Evolutionary conservation across 2,113 vertebrate genomes (phyloP).

Genomic region (Ahaetulla prasina): DNA sequence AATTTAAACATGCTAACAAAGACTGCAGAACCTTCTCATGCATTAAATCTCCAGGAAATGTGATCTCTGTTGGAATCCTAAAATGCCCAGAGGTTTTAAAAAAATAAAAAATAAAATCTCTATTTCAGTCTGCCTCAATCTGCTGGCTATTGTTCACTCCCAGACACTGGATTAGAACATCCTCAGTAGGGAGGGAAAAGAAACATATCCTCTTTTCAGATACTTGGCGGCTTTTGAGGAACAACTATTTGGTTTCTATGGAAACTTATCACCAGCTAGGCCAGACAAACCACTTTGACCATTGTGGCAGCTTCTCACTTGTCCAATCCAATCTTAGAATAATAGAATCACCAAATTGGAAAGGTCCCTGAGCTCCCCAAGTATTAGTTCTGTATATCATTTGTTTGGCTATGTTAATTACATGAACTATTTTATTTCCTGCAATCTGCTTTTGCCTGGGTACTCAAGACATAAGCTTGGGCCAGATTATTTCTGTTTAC

Average conservation of each 20-base stretch:
- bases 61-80: neutral
- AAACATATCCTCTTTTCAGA: neutral
- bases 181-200: neutral
- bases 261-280: neutral
- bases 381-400: neutral
- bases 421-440: neutral
- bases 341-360: neutral
- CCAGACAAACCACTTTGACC: neutral
- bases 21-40: neutral
- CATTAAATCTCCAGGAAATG: neutral
- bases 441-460: neutral
- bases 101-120: neutral
- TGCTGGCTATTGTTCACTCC: neutral
- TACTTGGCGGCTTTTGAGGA: neutral
- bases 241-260: constrained; percentile 2
- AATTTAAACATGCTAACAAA: neutral
- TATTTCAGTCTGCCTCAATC: neutral
- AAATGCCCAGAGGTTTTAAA: neutral
- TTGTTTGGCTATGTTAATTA: neutral
- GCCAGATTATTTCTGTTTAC: neutral
- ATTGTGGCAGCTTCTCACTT: neutral
- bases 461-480: neutral
- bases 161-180: neutral
- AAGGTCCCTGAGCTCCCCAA: neutral
- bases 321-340: neutral